Conservation (phyloP, 2,797 vertebrate species). For the Scolopax bukidnonensis region DNA sequence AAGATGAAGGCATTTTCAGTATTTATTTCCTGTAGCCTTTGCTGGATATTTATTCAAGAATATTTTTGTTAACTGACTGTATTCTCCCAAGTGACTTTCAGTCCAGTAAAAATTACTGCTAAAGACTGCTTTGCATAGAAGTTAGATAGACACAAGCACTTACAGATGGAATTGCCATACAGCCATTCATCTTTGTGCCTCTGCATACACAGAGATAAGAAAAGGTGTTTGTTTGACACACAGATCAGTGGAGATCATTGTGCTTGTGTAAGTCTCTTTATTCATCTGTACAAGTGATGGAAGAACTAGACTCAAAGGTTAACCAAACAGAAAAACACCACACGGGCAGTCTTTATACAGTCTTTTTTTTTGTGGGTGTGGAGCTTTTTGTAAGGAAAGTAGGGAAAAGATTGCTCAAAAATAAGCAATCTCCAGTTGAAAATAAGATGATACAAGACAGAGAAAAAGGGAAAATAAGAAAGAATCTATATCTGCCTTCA, state of each 20-base stretch:
- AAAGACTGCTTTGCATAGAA: neutral
- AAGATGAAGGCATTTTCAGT: neutral
- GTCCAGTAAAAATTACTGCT: neutral
- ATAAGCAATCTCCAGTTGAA: neutral
- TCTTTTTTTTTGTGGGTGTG: neutral
- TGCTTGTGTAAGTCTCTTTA: neutral
- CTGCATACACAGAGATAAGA: neutral
- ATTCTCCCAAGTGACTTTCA: neutral
- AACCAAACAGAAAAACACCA: neutral
- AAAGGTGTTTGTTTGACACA: neutral
- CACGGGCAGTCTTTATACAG: neutral
- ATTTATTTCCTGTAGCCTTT: neutral
- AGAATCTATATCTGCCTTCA: neutral
- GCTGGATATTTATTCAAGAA: neutral
- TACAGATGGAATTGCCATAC: neutral
- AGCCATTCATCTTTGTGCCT: neutral
- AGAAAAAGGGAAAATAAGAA: neutral
- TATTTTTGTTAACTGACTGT: accelerated
- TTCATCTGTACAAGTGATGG: neutral
- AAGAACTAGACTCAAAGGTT: neutral
- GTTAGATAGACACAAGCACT: neutral
- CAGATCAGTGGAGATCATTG: neutral
- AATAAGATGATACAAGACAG: neutral
- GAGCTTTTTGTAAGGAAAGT: neutral
- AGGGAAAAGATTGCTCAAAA: neutral